Base-by-base conservation (phyloP, 2,113 vertebrate genomes). In the Malurus cyaneus region DNA sequence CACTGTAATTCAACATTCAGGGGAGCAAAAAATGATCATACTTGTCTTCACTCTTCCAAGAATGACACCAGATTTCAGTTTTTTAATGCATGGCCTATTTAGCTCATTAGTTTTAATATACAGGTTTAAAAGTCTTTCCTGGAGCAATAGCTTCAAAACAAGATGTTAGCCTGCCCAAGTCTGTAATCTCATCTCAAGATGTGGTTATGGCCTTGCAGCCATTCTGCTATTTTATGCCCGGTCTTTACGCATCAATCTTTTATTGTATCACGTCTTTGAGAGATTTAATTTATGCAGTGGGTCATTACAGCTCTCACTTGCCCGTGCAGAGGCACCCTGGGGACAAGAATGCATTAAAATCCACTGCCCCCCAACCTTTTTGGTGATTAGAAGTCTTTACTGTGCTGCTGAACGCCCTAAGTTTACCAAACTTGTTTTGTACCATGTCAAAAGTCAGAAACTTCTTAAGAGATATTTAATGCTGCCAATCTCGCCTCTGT, bases 1-100 rank as follows among this genome's bases (percentile, higher is more conserved):
- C 92, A 92, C 76, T 83, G 67, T 96, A 97, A 96, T 97, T 97
- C 94, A 95, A 82, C 93, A 95, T 94, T 95, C 94, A 96, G 87
- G 89, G 96, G 93, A 97, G 93, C 94, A 97, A 96, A 96, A 96
- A 94, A 96, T 96, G 89, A 96, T 94, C 4, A 3, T 94, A 52
- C 87, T 91, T 95, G 93, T 94, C 87, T 95, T 80, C 59, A 15
- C 46, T 96, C 89, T 96, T 93, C 79, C 92, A 95, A 70, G 93
- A 93, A 82, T 95, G 94, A 93, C 92, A 97, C 89, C 94, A 95
- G 89, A 82, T 92, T 96, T 96, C 65, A 82, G 89, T 11, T 87
- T 93, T 89, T 95, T 79, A 95, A 94, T 92, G 91, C 91, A 87
- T 81, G 62, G 77, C 77, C 80, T 95, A 65, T 91, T 94, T 93